Conservation (phyloP, 2,113 vertebrate species). For the Chloebia gouldiae region DNA sequence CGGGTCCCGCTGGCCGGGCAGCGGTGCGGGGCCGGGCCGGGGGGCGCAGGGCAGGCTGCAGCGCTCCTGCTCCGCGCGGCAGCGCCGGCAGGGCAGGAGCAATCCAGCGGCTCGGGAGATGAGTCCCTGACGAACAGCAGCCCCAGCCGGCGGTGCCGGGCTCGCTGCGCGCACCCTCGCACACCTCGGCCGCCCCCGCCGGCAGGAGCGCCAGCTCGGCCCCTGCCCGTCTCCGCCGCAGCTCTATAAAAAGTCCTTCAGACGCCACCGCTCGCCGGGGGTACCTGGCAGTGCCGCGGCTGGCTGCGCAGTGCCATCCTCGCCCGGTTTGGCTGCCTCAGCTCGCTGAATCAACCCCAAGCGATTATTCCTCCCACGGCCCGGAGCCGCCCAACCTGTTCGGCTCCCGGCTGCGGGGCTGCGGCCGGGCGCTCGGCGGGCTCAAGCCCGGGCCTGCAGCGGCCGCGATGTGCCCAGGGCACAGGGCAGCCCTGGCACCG, state of each 20-base stretch:
- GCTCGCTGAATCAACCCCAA: background rate
- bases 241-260: background rate
- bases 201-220: background rate
- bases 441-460: conserved; percentile 21
- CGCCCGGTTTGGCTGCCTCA: background rate
- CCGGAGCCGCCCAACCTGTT: conserved; percentile 54
- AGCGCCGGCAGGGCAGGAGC: background rate
- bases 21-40: background rate
- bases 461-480: background rate
- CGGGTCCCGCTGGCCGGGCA: background rate
- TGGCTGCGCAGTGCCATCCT: background rate
- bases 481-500: no score
- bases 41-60: background rate
- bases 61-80: background rate
- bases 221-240: background rate
- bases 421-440: background rate
- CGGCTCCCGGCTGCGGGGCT: conserved; percentile 2
- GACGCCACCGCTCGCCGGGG: background rate
- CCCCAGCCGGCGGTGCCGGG: no score
- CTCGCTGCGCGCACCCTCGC: background rate
- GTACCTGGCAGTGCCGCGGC: background rate
- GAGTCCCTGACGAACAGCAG: no score
- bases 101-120: no score
- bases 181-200: background rate
- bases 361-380: conserved; percentile 58